These are phyloP conservation scores for Andrena trimmerana DNA, from an alignment of 2,888 invertebrate genomes.

Conservation along the genomic window DNA sequence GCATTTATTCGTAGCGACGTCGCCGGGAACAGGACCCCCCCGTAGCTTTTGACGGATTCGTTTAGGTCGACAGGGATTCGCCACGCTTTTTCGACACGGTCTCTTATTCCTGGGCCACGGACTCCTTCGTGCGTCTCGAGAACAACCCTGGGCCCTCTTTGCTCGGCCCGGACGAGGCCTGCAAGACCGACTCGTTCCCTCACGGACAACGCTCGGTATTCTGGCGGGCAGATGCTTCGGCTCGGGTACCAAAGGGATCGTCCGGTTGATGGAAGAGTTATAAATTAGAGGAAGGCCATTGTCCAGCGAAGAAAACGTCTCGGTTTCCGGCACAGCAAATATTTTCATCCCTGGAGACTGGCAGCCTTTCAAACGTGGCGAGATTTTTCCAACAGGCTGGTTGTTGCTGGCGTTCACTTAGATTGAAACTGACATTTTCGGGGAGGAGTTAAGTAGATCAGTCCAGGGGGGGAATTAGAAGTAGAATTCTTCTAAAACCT, in stretches of 20 bases:
- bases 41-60: conserved; percentile 80
- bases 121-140: conserved; percentile 18
- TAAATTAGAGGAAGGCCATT: conserved; percentile 53
- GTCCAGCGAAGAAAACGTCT: conserved; percentile 37
- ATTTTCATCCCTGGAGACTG: conserved; percentile 54
- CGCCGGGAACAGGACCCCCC: conserved; percentile 42
- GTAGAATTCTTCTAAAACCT: neutral
- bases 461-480: neutral
- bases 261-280: conserved; percentile 61
- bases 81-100: conserved; percentile 79
- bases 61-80: conserved; percentile 82
- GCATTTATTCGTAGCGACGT: conserved; percentile 42
- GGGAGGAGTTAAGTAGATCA: neutral
- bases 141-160: conserved; percentile 29
- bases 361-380: neutral
- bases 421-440: neutral
- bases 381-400: neutral
- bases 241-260: neutral
- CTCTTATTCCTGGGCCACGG: conserved; percentile 54
- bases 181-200: conserved; percentile 4
- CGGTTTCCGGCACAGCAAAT: conserved; percentile 47
- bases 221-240: conserved; percentile 48
- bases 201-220: neutral
- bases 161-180: conserved; percentile 7
- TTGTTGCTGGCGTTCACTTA: neutral